Base-by-base conservation (phyloP, 2,888 invertebrate genomes). In the Osedax frankpressi region DNA sequence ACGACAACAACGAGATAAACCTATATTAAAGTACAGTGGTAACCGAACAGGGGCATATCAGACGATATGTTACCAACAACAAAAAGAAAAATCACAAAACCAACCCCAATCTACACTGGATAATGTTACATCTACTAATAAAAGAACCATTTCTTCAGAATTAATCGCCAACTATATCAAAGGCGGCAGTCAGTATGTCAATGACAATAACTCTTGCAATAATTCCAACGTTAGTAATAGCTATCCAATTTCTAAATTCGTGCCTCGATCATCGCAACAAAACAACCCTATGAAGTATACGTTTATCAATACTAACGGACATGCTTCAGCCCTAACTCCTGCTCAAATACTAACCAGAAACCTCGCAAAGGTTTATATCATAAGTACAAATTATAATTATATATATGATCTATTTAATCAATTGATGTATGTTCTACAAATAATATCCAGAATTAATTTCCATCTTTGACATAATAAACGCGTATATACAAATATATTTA, bases 1-100 rank as follows among this genome's bases (percentile, higher is more conserved):
- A 19, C 76, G 81, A 19, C 80, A 80, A 70, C 75, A 80, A 71
- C 75, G 78, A 29, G 79, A 78, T 70, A 81, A 80, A 74, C 81
- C 81, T 1, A 76, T 80, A 62, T 77, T 82, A 2, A 81, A 81
- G 71, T 75, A 75, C 74, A 75, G 75, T 29, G 71, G 29, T 30
- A 62, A 28, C n/a, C 25, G 69, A 28, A 69, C 25, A 14, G 44
- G 44, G 11, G 19, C 44, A 44, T 44, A 44, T 44, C 44, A 44
- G 19, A 11, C 44, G 6, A 19, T 44, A 44, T 44, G 44, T 44
- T 44, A 44, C 19, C 44, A 19, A 6, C 44, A 44, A 11, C 44
- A 6, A 44, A 44, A 19, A 11, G 44, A 44, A 44, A 6, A 44
- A 19, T 11, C 6, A 11, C 6, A 6, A 11, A 44, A 6, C 19